A percentile compares a stretch with the other conserved stretches of the same genome.
These are phyloP conservation scores for Athalia rosae DNA, from an alignment of 2,888 invertebrate species.

Conservation along the genomic window DNA sequence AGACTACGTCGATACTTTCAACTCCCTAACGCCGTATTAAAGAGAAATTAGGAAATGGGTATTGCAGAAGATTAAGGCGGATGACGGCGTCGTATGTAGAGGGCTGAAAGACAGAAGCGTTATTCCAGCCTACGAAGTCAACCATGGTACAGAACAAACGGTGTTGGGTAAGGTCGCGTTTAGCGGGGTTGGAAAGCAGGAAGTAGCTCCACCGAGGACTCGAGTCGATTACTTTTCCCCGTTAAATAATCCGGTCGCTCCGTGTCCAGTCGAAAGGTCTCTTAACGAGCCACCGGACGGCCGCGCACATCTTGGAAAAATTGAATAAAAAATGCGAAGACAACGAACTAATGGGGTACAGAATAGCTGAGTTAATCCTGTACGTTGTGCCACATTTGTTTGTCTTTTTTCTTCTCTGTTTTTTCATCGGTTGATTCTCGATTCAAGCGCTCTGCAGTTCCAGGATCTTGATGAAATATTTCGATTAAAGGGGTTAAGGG, in stretches of 20 bases:
- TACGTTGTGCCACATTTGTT: neutral
- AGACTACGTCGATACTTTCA: too few relatives aligned
- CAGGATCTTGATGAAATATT: neutral
- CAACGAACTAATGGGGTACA: neutral
- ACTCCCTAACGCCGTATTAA: too few relatives aligned
- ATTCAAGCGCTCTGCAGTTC: neutral
- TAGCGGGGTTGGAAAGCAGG: neutral
- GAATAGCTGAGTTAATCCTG: neutral
- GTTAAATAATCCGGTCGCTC: conserved; percentile 32
- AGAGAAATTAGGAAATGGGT: too few relatives aligned
- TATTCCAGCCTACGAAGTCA: conserved; percentile 28
- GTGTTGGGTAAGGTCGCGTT: conserved; percentile 25
- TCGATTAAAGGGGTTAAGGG: neutral
- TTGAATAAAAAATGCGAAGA: conserved; percentile 10
- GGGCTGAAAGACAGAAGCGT: conserved; percentile 9
- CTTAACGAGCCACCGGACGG: conserved; percentile 27
- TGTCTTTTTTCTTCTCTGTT: neutral
- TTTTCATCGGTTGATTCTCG: neutral
- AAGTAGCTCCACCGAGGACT: conserved; percentile 15
- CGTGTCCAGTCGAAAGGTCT: conserved; percentile 33
- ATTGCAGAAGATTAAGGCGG: neutral
- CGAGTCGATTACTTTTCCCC: conserved; percentile 39
- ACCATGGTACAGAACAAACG: neutral
- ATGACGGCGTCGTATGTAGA: neutral
- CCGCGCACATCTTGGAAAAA: conserved; percentile 10